phyloP scores from a whole-genome alignment of 1,140 invertebrate genomes.

The Ditylenchus dipsaci region DNA sequence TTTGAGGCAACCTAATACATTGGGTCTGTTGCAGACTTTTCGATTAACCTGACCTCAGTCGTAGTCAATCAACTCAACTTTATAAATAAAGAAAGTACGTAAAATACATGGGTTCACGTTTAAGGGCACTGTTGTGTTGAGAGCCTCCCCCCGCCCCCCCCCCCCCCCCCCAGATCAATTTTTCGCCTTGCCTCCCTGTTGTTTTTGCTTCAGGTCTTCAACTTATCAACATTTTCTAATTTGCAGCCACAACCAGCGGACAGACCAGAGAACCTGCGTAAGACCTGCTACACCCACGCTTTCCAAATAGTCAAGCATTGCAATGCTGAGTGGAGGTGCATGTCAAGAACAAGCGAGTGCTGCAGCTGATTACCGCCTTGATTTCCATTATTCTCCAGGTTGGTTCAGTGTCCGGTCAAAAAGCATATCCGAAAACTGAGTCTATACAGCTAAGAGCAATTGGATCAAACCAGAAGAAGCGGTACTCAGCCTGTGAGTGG shows the following conservation, averaged over 20 bases:
- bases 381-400: conserved; percentile 36
- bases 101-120: too few relatives aligned
- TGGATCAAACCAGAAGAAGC: conserved; percentile 33
- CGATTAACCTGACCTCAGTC: too few relatives aligned
- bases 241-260: conserved; percentile 25
- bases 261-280: conserved; percentile 34
- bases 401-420: not conserved
- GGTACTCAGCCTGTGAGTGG: conserved; percentile 27
- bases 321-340: conserved; percentile 32
- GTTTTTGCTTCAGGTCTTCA: too few relatives aligned
- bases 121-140: too few relatives aligned
- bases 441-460: conserved; percentile 36
- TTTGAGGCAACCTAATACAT: too few relatives aligned
- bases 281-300: conserved; percentile 35
- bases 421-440: not conserved
- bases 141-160: too few relatives aligned
- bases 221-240: too few relatives aligned
- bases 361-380: conserved; percentile 36
- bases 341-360: conserved; percentile 29
- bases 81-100: too few relatives aligned
- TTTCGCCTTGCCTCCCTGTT: too few relatives aligned
- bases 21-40: too few relatives aligned
- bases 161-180: too few relatives aligned
- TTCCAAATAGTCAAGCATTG: conserved; percentile 46
- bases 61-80: too few relatives aligned